Evolutionary conservation across 2,113 vertebrate species (phyloP).

Genomic region (Trichomycterus rosablanca): DNA sequence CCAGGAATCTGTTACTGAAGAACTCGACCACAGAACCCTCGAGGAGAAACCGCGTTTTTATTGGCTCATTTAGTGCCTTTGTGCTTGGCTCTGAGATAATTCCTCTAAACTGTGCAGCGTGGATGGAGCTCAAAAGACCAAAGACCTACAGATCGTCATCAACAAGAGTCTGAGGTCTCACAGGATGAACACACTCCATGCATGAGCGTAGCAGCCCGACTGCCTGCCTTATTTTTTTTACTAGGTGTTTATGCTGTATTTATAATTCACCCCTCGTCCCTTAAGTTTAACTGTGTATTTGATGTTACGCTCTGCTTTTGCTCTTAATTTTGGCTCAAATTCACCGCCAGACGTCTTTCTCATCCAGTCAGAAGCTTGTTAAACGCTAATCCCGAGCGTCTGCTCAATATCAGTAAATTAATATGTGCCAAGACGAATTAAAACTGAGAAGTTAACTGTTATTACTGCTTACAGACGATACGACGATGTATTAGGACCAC

Average conservation of each 20-base stretch:
- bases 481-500: too few relatives aligned
- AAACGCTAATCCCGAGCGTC: constrained; percentile 11
- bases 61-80: constrained; percentile 2
- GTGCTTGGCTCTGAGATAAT: constrained; percentile 12
- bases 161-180: neutral
- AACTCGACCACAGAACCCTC: constrained; percentile 21
- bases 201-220: too few relatives aligned
- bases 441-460: too few relatives aligned
- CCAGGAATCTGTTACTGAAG: constrained; percentile 5
- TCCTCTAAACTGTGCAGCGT: neutral
- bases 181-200: constrained; percentile 9
- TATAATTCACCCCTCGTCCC: constrained; percentile 29
- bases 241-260: constrained; percentile 18
- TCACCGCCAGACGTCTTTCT: constrained; percentile 18
- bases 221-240: constrained; percentile 1
- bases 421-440: too few relatives aligned
- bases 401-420: constrained; percentile 32
- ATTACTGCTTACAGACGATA: too few relatives aligned
- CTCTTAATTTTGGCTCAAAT: constrained; percentile 17
- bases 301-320: constrained; percentile 37
- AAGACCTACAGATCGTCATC: neutral
- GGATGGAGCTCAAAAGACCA: neutral
- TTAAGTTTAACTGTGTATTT: too few relatives aligned
- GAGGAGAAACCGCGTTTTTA: neutral
- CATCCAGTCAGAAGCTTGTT: constrained; percentile 17